A percentile compares a stretch with the other conserved stretches of the same genome.
These are phyloP conservation scores for Neotoxoptera formosana DNA, from an alignment of 1,140 invertebrate genomes.

Conservation along the genomic window DNA sequence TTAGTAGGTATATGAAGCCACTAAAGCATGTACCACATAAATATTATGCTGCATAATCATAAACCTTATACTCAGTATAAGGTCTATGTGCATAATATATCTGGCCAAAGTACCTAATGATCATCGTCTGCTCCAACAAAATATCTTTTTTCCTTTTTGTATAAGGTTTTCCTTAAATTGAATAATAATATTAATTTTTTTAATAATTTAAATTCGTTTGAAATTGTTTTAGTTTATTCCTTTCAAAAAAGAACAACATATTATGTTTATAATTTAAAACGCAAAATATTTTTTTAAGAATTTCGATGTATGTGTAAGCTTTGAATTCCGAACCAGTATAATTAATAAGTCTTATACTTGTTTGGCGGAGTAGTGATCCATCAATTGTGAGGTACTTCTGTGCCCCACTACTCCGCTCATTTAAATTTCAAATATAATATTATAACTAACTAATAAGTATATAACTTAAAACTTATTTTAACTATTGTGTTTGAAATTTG, in stretches of 20 bases:
- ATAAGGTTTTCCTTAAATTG: background rate
- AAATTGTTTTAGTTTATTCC: background rate
- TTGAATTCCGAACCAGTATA: background rate
- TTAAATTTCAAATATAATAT: background rate
- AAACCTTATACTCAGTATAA: too few relatives aligned
- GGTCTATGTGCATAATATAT: too few relatives aligned
- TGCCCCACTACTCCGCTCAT: background rate
- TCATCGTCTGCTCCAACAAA: background rate
- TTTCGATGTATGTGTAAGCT: background rate
- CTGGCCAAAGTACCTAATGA: background rate
- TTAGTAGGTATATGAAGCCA: background rate
- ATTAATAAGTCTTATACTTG: background rate
- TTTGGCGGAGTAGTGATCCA: too few relatives aligned
- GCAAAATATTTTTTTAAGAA: background rate
- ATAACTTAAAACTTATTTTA: background rate
- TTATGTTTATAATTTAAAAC: background rate
- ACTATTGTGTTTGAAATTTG: background rate
- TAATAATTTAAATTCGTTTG: background rate
- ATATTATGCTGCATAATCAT: background rate
- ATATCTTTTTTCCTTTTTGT: background rate
- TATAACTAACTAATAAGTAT: background rate
- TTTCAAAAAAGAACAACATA: background rate
- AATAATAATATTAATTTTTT: background rate
- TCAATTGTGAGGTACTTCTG: background rate
- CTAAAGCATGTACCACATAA: background rate